Base-by-base conservation (phyloP, 2,113 vertebrate genomes). In the Saccopteryx leptura region DNA sequence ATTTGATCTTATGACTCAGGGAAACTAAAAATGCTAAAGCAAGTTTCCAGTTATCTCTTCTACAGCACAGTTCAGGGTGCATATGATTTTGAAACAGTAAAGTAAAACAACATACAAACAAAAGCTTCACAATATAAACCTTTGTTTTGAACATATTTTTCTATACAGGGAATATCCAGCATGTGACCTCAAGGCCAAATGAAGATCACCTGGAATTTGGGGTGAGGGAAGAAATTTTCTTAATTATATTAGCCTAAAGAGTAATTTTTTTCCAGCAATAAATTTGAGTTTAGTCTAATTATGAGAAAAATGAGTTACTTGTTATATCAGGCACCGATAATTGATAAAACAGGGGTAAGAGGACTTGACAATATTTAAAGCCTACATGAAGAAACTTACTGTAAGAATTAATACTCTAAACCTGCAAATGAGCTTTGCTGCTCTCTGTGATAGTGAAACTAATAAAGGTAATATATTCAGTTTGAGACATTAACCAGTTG, bases 271-370 rank as follows among this genome's bases (percentile, higher is more conserved):
- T 82, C 91, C 15, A 52, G 23, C 33, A 86, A 93, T 72, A 50
- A 84, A 92, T 74, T 76, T 66, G 87, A 97, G 33, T 90, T 78
- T 84, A 76, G 26, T 83, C 19, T 71, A 75, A 74, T 58, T 83
- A 71, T 26, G 19, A 93, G 13, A 81, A 91, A 84, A 87, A 71
- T 58, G 0, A 65, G 21, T 83, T 84, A 52, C 9, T 39, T 90
- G 60, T 31, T 65, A 91, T 2, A 66, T 24, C 14, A 65, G 26
- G 1, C 28, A 90, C 17, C 14, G 66, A 24, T 39, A 93, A 85
- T n/a, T 76, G 48, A 48, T 87, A 93, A 78, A 88, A 84, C 6
- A 66, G 5, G 2, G 13, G 4, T 75, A 11, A 82, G 11, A 83
- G 9, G 8, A 89, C 15, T 75, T 88, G 66, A 52, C 1, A 54